Conservation (phyloP, 2,888 invertebrate genomes). For the Marronus borbonicus region DNA sequence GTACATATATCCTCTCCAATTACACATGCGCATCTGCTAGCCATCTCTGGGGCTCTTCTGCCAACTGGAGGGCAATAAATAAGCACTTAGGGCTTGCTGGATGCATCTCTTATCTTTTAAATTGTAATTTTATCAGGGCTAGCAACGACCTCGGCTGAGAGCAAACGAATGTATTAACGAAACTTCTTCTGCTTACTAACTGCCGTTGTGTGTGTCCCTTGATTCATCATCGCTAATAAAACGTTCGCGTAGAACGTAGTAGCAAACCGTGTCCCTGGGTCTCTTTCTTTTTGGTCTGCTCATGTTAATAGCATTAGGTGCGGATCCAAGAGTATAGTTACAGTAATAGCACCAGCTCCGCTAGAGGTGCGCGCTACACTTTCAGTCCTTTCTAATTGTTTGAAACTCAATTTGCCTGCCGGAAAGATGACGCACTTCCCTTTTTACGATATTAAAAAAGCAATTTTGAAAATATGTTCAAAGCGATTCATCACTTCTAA, state of each 20-base stretch:
- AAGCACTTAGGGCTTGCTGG: constrained; percentile 57
- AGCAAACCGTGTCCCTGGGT: background rate
- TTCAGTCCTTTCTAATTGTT: constrained; percentile 35
- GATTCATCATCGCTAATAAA: constrained; percentile 24
- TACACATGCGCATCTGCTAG: constrained; percentile 47
- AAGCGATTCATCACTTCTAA: constrained; percentile 25
- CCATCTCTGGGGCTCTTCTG: constrained; percentile 35
- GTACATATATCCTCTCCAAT: constrained; percentile 32
- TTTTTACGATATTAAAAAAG: constrained; percentile 34
- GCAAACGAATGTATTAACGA: constrained; percentile 17
- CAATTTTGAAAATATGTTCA: constrained; percentile 30
- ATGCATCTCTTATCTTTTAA: constrained; percentile 56
- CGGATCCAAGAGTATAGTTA: background rate
- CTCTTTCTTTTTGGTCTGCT: background rate
- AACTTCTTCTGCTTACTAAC: constrained; percentile 9
- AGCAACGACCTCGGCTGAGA: background rate
- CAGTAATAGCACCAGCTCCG: constrained; percentile 1
- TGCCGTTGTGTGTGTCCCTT: constrained; percentile 13
- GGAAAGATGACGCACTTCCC: constrained; percentile 24
- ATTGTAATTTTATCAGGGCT: constrained; percentile 58
- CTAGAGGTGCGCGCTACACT: constrained; percentile 15
- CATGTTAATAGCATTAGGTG: constrained; percentile 19
- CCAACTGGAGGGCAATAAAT: constrained; percentile 56
- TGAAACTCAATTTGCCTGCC: constrained; percentile 32
- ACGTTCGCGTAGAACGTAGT: constrained; percentile 13